Evolutionary conservation across 2,888 invertebrate genomes (phyloP).

Genomic region (Nomada ruficornis): DNA sequence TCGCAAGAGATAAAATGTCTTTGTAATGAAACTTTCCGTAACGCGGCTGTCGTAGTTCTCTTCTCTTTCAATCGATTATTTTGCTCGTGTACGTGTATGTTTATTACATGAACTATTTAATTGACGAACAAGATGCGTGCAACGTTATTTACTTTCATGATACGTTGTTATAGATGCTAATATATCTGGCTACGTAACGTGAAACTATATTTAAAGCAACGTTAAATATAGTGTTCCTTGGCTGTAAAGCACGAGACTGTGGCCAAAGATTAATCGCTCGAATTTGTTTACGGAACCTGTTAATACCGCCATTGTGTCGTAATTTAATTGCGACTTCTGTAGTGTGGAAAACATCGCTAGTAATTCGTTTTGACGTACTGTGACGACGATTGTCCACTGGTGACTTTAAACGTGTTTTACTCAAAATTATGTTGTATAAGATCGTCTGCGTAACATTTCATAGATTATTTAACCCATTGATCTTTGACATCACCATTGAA

Average conservation of each 20-base stretch:
- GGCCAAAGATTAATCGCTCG: constrained; percentile 38
- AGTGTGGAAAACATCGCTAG: background rate
- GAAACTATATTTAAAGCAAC: constrained; percentile 41
- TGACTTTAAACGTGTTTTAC: background rate
- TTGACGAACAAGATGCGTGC: constrained; percentile 22
- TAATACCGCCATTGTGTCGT: background rate
- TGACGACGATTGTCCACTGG: background rate
- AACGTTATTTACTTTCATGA: constrained; percentile 4
- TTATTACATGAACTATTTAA: constrained; percentile 35
- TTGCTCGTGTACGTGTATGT: background rate
- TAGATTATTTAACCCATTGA: no score
- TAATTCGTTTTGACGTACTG: background rate
- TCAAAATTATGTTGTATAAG: no score
- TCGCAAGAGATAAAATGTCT: constrained; percentile 8
- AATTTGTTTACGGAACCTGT: constrained; percentile 40
- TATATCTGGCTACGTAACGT: constrained; percentile 6
- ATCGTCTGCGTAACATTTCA: no score
- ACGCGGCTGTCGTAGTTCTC: background rate
- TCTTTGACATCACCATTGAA: no score
- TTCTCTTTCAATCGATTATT: background rate
- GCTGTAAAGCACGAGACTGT: constrained; percentile 31
- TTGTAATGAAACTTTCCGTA: constrained; percentile 3
- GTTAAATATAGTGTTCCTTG: constrained; percentile 43
- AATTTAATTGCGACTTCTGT: constrained; percentile 25
- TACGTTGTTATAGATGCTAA: constrained; percentile 7